Base-by-base conservation (phyloP, 2,113 vertebrate genomes). In the Girardinichthys multiradiatus region DNA sequence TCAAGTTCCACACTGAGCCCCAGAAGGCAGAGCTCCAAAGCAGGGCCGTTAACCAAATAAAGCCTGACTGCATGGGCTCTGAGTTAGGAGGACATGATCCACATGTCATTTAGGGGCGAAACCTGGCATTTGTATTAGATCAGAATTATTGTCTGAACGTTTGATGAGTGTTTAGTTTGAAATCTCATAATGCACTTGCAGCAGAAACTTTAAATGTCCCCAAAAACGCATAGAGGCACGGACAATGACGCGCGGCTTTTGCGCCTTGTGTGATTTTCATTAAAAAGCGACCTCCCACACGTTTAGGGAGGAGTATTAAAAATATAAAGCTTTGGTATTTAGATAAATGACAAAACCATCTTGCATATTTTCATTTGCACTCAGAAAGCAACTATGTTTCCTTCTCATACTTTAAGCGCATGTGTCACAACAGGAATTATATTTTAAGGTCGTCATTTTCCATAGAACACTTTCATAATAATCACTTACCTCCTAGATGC, bases 1-100 rank as follows among this genome's bases (percentile, higher is more conserved):
- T 92, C 91, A 77, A 80, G 90, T 90, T 92, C 86, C 90, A 82
- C 67, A 42, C 26, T 79, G 79, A 86, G 75, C 81, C 82, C 73
- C 19, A 17, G 48, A 28, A 77, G 84, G 77, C 88, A 80, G 64
- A 76, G 82, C 85, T 87, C 84, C 86, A 86, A 79, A 82, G 76
- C 68, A 68, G 80, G 78, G 17, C 64, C 66, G 60, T 79, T 77
- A 73, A 83, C 87, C 83, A 76, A 87, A 88, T 79, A 86, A 87
- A 86, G 77, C 74, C 57, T 79, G 85, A 86, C 89, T 39, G 69
- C 48, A 54, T 54, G 19, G 35, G 21, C 77, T 77, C 62, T 78
- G 83, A 86, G 68, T 86, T 86, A 83, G 80, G 79, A 48, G 77
- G 77, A 63, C 83, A 33, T 33, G 86, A 63, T 83, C 79, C 86